Evolutionary conservation across 2,797 vertebrate species (phyloP).

Genomic region (Phaenicophaeus curvirostris): DNA sequence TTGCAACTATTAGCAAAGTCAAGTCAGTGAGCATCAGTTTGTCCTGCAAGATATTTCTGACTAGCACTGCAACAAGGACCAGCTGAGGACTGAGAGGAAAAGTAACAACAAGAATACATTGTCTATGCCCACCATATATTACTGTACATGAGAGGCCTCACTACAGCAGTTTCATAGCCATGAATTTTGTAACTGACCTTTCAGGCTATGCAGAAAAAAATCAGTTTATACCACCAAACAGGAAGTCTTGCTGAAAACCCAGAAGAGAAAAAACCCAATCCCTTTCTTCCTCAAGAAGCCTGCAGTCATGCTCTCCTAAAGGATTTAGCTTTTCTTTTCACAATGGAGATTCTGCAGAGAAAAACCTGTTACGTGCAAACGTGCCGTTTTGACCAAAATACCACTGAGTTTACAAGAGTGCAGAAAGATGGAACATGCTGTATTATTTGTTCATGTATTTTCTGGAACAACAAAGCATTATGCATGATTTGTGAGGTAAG

Average conservation of each 20-base stretch:
- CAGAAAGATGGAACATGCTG: background rate
- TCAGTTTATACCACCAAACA: background rate
- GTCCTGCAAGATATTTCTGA: background rate
- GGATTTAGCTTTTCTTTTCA: background rate
- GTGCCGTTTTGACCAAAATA: background rate
- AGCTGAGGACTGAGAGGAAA: background rate
- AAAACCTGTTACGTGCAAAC: background rate
- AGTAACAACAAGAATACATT: background rate
- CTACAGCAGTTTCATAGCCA: background rate
- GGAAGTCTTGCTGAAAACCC: background rate
- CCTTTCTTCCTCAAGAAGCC: background rate
- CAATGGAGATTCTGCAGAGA: background rate
- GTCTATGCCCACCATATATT: background rate
- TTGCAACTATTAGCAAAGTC: slow-evolving; percentile 26
- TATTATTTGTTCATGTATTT: background rate
- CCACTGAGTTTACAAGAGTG: background rate
- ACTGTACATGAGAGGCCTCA: fast-evolving
- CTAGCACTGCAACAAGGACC: background rate
- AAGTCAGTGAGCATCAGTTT: background rate
- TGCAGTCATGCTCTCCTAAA: background rate
- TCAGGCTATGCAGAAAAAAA: background rate
- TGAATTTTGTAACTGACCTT: background rate
- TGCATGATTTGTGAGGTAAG: background rate
- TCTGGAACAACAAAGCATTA: background rate
- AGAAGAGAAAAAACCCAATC: background rate